phyloP scores from a whole-genome alignment of 2,113 vertebrate genomes.

The Paraplagusia blochii region DNA sequence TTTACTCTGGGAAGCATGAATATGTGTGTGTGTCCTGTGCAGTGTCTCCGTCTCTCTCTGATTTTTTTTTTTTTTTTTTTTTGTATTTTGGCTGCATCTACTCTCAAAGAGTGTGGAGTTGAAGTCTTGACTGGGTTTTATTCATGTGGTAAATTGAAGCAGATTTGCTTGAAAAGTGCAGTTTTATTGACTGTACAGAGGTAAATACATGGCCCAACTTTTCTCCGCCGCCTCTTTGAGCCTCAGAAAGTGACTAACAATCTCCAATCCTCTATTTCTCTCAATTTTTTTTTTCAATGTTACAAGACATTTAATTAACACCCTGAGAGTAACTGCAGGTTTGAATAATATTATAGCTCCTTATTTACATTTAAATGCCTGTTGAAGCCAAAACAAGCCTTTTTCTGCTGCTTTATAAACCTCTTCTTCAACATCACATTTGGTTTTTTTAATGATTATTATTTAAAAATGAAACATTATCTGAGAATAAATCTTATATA shows the following conservation, averaged over 20 bases:
- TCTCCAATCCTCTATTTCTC: conserved; percentile 38
- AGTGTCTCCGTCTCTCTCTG: no score
- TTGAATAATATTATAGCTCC: no score
- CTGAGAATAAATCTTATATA: no score
- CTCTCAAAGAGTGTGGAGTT: conserved; percentile 5
- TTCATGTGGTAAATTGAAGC: conserved; percentile 10
- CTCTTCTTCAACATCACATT: no score
- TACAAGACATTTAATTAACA: conserved; percentile 63
- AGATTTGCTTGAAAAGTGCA: conserved; percentile 4
- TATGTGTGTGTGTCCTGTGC: neutral
- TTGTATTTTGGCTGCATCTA: neutral
- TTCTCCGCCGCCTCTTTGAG: conserved; percentile 16
- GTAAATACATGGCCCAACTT: conserved; percentile 10
- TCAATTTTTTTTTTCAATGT: conserved; percentile 49
- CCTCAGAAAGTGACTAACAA: conserved; percentile 19
- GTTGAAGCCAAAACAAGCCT: no score
- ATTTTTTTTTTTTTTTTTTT: neutral
- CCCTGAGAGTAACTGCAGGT: conserved; percentile 5
- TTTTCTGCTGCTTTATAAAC: no score
- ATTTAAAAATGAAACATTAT: no score
- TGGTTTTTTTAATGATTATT: no score
- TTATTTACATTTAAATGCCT: no score
- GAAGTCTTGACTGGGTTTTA: conserved; percentile 13
- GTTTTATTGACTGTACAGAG: neutral
- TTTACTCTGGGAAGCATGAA: conserved; percentile 31